Conservation (phyloP, 2,113 vertebrate species). For the Galbula dea region DNA sequence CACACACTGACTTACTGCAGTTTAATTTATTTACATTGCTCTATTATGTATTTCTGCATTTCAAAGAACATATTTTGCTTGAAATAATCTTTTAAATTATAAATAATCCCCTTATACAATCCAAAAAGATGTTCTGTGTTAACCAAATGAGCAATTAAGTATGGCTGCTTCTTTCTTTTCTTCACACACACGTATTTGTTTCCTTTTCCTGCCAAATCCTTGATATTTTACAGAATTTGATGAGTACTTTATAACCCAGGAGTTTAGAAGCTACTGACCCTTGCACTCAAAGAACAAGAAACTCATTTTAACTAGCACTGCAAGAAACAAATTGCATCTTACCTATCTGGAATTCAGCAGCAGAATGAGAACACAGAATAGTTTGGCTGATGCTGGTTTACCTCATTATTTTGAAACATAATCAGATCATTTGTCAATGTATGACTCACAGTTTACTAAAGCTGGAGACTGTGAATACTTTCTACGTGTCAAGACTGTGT, state of each 20-base stretch:
- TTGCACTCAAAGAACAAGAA: neutral
- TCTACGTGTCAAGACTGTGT: fast-evolving
- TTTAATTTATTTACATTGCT: neutral
- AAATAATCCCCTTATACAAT: neutral
- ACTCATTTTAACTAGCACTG: neutral
- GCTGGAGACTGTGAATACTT: neutral
- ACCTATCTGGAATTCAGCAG: neutral
- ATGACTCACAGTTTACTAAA: neutral
- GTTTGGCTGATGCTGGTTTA: neutral
- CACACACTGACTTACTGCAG: neutral
- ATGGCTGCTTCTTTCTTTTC: neutral
- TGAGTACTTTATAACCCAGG: neutral
- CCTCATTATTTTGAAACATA: neutral
- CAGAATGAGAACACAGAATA: neutral
- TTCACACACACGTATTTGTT: neutral
- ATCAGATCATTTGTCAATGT: neutral
- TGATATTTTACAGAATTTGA: neutral
- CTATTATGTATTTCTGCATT: neutral
- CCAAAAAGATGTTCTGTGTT: neutral
- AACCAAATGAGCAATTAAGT: neutral
- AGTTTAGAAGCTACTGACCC: neutral
- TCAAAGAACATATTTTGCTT: neutral
- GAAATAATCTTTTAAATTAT: neutral
- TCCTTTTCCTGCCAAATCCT: neutral
- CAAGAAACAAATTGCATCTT: neutral